These are phyloP conservation scores for Drosophila nigromelanica DNA, from an alignment of 1,140 invertebrate species.

Conservation along the genomic window DNA sequence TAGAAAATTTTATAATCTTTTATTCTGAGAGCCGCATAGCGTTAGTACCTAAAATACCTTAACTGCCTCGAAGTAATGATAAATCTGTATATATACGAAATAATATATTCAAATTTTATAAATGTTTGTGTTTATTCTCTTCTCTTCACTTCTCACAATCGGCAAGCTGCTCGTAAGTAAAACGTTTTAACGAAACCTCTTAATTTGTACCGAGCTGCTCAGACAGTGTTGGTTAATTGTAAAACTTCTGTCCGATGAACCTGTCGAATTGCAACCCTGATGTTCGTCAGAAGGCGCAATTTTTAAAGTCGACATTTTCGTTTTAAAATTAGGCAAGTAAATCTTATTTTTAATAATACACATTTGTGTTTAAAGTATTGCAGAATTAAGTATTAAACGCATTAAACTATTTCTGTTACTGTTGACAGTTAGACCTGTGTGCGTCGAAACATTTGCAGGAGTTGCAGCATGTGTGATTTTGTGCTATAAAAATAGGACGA, in stretches of 20 bases:
- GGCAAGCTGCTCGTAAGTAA: constrained; percentile 60
- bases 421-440: constrained; percentile 20
- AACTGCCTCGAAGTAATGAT: too few species aligned
- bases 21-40: too few species aligned
- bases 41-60: too few species aligned
- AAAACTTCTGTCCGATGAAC: background rate
- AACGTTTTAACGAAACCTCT: constrained; percentile 22
- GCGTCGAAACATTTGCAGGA: constrained; percentile 60
- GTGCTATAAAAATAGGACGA: constrained; percentile 22
- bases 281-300: background rate
- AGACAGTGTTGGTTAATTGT: constrained; percentile 13
- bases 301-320: background rate
- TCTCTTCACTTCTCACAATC: too few species aligned
- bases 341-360: background rate
- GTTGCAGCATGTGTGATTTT: constrained; percentile 55
- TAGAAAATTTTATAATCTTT: too few species aligned
- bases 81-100: too few species aligned
- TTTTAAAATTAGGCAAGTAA: background rate
- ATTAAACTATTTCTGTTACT: background rate
- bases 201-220: background rate
- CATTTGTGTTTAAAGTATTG: background rate
- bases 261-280: background rate
- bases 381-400: background rate
- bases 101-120: too few species aligned
- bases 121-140: too few species aligned